Conservation (phyloP, 2,113 vertebrate species). For the Hippocampus zosterae region DNA sequence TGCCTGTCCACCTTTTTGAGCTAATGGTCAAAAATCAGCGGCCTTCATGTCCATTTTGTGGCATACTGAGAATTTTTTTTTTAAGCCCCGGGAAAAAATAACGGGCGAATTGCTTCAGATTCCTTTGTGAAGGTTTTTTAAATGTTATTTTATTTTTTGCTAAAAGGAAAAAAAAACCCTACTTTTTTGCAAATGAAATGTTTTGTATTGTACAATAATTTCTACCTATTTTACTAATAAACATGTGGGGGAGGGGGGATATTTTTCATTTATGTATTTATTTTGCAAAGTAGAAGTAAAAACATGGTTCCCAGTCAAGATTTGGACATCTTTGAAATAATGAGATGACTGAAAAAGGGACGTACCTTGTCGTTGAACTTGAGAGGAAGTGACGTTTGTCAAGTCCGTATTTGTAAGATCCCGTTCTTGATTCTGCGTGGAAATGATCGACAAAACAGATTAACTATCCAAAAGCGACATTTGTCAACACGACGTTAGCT, state of each 20-base stretch:
- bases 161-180: not conserved
- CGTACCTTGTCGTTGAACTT: not conserved
- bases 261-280: too few species aligned
- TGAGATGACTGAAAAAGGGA: not conserved
- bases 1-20: not conserved
- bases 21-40: not conserved
- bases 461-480: not conserved
- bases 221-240: slow-evolving; percentile 99
- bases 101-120: not conserved
- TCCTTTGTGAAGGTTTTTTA: slow-evolving; percentile 66
- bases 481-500: not conserved
- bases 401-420: not conserved
- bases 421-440: not conserved
- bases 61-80: not conserved
- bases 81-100: not conserved
- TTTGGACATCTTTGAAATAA: not conserved
- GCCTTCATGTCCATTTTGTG: not conserved
- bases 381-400: slow-evolving; percentile 11
- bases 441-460: not conserved
- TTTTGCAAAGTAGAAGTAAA: not conserved
- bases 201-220: slow-evolving; percentile 98
- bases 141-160: not conserved
- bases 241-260: slow-evolving; percentile 58
- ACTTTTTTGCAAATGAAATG: slow-evolving; percentile 46
- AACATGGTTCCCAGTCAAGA: not conserved